These are phyloP conservation scores for Burhinus oedicnemus DNA, from an alignment of 2,113 vertebrate genomes.

Conservation along the genomic window DNA sequence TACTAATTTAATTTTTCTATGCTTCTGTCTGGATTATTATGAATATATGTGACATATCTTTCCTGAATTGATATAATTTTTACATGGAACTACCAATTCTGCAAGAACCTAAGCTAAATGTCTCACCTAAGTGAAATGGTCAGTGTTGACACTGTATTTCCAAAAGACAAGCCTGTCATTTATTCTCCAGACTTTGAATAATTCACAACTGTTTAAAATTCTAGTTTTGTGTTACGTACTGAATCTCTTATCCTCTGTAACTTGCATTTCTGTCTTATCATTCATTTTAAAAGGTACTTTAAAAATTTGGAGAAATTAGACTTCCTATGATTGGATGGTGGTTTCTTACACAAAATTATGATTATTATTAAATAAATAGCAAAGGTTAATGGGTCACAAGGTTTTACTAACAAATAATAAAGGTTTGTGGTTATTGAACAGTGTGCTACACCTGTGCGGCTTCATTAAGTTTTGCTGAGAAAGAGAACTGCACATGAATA, in stretches of 20 bases:
- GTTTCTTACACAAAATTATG: background rate
- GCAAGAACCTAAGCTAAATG: background rate
- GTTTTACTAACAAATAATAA: background rate
- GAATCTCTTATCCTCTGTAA: background rate
- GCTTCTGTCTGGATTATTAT: background rate
- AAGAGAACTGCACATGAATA: background rate
- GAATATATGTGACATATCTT: background rate
- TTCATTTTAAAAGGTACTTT: background rate
- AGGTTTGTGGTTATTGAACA: background rate
- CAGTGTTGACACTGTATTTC: background rate
- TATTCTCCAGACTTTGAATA: background rate
- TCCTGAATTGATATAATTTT: background rate
- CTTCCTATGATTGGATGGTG: background rate
- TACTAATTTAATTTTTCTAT: background rate
- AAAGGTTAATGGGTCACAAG: background rate
- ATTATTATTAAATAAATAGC: background rate
- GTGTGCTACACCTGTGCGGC: rapidly evolving
- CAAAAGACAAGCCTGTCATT: background rate
- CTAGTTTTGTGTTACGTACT: background rate
- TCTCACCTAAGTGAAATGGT: background rate
- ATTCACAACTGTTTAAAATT: background rate
- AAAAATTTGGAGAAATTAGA: background rate
- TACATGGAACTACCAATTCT: background rate
- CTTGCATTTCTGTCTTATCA: background rate
- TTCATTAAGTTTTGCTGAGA: background rate